Base-by-base conservation (phyloP, 2,113 vertebrate species). In the Octodon degus region DNA sequence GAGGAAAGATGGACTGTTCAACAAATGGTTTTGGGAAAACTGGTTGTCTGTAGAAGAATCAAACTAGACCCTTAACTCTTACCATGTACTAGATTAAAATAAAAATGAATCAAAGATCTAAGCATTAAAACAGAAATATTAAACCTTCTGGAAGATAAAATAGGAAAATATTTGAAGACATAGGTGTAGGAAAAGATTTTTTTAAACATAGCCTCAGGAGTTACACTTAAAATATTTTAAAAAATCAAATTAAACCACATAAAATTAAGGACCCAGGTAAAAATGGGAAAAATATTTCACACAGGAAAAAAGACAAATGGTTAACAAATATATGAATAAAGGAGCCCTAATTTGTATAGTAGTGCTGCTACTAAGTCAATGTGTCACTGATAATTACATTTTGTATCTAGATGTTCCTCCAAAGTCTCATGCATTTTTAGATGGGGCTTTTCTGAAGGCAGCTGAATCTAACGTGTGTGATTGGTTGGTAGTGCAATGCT, bases 351-450 rank as follows among this genome's bases (percentile, higher is more conserved):
- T 70, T 89, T 53, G 91, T 91, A 20, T 77, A 50, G 9, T n/a
- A 86, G 2, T 22, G 68, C 74, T 90, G 77, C 47, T 81, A 90
- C n/a, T 93, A 88, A 93, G 67, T 92, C 90, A 58, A 8, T 87
- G 5, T 50, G 27, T 43, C 30, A 40, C 58, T 81, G 70, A 32
- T 67, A 34, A 32, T 34, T 67, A 67, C 32, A 32, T 32, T 68
- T 34, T 68, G 67, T 68, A 32, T 14, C 32, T 68, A 17, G 63
- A 68, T 68, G 32, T 32, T 5, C 67, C 67, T 32, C 32, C 67
- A 17, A 17, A 68, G 25, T 32, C 13, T 68, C 32, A 68, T 68
- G 67, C 32, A 68, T 30, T 68, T 34, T 34, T 68, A 68, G 32
- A 68, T 68, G 12, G 67, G 67, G 67, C 67, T 68, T 68, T 68